Conservation (phyloP, 2,888 invertebrate genomes). For the Lordiphosa fenestrarum region DNA sequence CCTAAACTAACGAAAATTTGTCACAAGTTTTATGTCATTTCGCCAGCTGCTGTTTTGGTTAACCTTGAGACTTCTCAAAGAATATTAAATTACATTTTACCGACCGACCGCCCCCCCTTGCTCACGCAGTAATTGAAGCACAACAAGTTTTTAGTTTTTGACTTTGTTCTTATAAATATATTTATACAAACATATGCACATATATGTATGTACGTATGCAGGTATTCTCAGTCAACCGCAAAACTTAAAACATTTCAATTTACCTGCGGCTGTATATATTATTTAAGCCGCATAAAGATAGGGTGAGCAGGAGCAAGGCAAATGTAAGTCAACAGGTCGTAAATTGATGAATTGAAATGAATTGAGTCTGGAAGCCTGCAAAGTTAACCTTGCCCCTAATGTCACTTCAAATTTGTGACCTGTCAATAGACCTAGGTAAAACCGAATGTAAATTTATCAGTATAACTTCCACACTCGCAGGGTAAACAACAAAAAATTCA, state of each 20-base stretch:
- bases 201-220: slow-evolving; percentile 1
- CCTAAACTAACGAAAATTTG: slow-evolving; percentile 1
- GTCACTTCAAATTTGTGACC: no score
- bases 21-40: slow-evolving; percentile 8
- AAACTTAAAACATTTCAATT: slow-evolving; percentile 42
- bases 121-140: slow-evolving; percentile 5
- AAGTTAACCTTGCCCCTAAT: no score
- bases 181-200: slow-evolving; percentile 10
- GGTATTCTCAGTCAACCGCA: slow-evolving; percentile 17
- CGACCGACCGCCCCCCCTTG: not conserved
- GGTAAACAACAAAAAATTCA: no score
- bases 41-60: slow-evolving; percentile 10
- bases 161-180: slow-evolving; percentile 24
- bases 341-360: no score
- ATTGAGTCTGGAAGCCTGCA: no score
- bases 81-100: slow-evolving; percentile 42
- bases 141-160: slow-evolving; percentile 15
- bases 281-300: slow-evolving; percentile 6
- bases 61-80: slow-evolving; percentile 35
- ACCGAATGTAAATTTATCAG: no score
- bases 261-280: slow-evolving; percentile 14
- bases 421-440: no score
- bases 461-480: no score
- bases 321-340: no score
- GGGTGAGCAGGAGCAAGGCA: not conserved